Evolutionary conservation across 2,888 invertebrate species (phyloP), one percentile per base, ranked within the genome.

Genomic region (Elegia similella): DNA sequence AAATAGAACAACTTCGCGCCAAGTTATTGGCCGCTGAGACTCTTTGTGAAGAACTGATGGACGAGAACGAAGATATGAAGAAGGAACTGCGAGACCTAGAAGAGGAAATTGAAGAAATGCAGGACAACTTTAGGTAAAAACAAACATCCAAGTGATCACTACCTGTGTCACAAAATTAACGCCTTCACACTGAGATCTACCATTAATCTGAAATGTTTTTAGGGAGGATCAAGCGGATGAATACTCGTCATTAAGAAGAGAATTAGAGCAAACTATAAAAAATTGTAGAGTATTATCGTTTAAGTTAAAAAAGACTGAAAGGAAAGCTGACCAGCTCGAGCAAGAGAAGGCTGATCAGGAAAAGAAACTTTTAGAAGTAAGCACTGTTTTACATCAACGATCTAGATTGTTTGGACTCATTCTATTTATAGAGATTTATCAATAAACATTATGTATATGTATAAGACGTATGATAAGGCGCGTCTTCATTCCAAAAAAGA

Each of bases 61-160:
- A 98, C 75, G 98, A 99, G 86, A 99, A 98, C 86, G 97, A 98
- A 75, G 96, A 97, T 66, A 96, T 98, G 90, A 97, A 98, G 78
- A 96, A 96, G 68, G 99, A 99, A 83, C 93, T 99, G 56, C 92
- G 96, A 38, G 98, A 98, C 74, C 93, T 99, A 74, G 98, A 98
- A 78, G 96, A 98, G 64, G 99, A 99, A 90, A 98, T 99, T 87
- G 99, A 99, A 77, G 99, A 99, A 87, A 96, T 99, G 95, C 99
- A 99, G 82, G 99, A 99, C 79, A 97, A 96, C 79, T 98, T 98
- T 83, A 94, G 96, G 93, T 95, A 80, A 59, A 60, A 47, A 8
- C 23, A 59, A 54, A 59, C 7, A 48, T 17, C n/a, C 17, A 10
- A 17, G 17, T 10, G 1, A 30, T 17, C 23, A 12, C 29, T 15